Conservation (phyloP, 2,113 vertebrate species). For the Caracal caracal region DNA sequence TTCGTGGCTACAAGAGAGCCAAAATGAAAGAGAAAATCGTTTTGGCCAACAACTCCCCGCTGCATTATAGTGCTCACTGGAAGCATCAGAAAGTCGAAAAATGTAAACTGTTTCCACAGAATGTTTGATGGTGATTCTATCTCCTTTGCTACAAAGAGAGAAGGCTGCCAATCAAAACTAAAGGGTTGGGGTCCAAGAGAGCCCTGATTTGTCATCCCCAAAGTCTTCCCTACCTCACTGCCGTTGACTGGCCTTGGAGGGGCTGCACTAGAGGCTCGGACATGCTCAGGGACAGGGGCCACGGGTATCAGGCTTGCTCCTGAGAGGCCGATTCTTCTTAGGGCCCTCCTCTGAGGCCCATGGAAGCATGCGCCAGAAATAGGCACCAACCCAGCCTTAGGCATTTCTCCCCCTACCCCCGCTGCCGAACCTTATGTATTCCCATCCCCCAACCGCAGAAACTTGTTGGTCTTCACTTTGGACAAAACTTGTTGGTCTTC, state of each 20-base stretch:
- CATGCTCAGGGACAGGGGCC: too few relatives aligned
- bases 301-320: not conserved
- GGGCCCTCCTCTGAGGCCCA: not conserved
- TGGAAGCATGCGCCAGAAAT: not conserved
- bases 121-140: not conserved
- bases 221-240: not conserved
- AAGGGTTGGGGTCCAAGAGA: not conserved
- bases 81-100: not conserved
- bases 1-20: not conserved
- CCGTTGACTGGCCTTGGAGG: not conserved
- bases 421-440: not conserved
- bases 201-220: not conserved
- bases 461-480: not conserved
- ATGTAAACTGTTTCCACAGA: not conserved
- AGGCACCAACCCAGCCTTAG: not conserved
- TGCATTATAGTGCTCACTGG: not conserved
- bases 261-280: not conserved
- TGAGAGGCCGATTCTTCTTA: not conserved
- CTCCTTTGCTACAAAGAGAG: constrained; percentile 17
- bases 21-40: not conserved
- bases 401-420: not conserved
- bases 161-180: not conserved
- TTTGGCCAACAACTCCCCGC: not conserved
- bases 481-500: not conserved
- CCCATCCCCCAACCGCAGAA: not conserved